Evolutionary conservation across 2,797 vertebrate species (phyloP).

Genomic region (Streptopelia turtur): DNA sequence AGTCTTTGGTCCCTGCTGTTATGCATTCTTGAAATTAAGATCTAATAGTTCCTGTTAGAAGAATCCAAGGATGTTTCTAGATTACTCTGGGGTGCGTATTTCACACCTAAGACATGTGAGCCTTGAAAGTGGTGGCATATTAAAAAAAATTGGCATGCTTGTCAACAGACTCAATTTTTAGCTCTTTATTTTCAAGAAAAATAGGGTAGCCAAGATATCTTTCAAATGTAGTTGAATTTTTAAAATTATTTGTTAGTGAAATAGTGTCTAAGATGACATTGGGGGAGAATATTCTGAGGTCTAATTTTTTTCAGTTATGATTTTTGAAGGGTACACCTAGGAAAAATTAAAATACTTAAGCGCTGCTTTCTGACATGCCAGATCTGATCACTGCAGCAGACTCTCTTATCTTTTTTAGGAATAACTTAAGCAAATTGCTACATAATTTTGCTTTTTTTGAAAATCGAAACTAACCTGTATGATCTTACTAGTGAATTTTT

Average conservation of each 20-base stretch:
- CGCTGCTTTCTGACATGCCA: background rate
- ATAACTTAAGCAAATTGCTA: background rate
- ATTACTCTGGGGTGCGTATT: background rate
- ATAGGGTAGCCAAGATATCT: background rate
- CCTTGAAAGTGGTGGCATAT: background rate
- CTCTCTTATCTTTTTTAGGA: background rate
- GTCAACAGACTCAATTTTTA: background rate
- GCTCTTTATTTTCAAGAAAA: background rate
- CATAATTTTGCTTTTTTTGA: background rate
- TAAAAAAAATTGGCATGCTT: background rate
- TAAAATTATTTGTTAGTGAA: background rate
- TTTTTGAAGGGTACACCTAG: background rate
- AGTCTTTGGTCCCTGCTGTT: background rate
- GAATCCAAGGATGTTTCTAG: background rate
- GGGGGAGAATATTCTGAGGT: background rate
- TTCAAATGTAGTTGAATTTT: background rate
- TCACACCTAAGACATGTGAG: background rate
- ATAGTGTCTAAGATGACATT: background rate
- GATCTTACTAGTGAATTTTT: background rate
- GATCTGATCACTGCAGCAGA: background rate
- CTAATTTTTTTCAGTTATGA: background rate
- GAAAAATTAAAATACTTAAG: background rate
- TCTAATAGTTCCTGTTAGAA: background rate
- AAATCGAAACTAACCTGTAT: background rate
- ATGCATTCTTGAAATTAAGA: background rate